Base-by-base conservation (phyloP, 2,113 vertebrate genomes). In the Ochotona princeps region DNA sequence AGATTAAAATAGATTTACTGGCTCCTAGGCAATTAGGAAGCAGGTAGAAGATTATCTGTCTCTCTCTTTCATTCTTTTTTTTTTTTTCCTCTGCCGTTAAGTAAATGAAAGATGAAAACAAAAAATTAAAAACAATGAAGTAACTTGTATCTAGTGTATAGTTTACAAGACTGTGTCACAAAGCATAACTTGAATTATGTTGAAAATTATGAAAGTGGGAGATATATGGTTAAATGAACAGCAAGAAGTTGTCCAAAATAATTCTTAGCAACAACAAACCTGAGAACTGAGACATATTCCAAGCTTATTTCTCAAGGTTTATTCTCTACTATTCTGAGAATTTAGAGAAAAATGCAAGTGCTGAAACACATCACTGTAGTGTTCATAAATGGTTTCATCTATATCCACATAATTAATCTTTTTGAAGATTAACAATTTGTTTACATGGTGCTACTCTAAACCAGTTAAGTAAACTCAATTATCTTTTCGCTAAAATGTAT, bases 371-470 rank as follows among this genome's bases (percentile, higher is more conserved):
- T 67, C 54, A 82, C 15, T 60, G 26, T 10, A 70, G 2, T 51
- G 17, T 3, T 54, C 60, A 28, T 32, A 85, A 88, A 38, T 67
- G 81, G 89, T 93, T 95, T 60, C 3, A 87, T 83, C 26, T 87
- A 13, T 20, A 83, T 21, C 47, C 35, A 60, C 65, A 14, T 66
- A 74, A 86, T 67, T 57, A 79, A 38, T 8, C 57, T 88, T 89
- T 79, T 70, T 57, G 44, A 95, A 35, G 14, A 67, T 79, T 72
- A 82, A 10, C 54, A 89, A 87, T 90, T 44, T 93, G 3, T 87
- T 93, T 57, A 83, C 54, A 44, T 49, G 47, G 8, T 83, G 20
- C 60, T 51, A 47, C 72, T 61, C 8, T 91, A 82, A 91, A 65
- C 5, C 74, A 83, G 81, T 30, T 32, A 6, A 89, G 38, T 65